These are phyloP conservation scores for Cavia porcellus DNA, from an alignment of 2,113 vertebrate genomes.

Conservation along the genomic window DNA sequence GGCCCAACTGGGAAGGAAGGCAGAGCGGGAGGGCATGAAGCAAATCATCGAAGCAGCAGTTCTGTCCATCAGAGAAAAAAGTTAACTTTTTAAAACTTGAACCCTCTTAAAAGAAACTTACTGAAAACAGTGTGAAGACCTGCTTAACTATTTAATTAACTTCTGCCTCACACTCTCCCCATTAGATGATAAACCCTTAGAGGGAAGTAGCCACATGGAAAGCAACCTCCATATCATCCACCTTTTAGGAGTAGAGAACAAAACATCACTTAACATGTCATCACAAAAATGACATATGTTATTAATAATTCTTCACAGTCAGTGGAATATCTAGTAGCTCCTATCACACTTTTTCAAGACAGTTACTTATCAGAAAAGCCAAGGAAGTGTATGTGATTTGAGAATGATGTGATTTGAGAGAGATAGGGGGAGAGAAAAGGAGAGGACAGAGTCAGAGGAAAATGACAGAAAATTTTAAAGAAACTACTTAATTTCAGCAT, in stretches of 20 bases:
- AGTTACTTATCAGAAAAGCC: not conserved
- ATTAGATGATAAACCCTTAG: not conserved
- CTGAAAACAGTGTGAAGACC: not conserved
- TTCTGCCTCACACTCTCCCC: not conserved
- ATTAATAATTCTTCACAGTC: not conserved
- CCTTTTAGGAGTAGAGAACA: not conserved
- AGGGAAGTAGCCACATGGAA: not conserved
- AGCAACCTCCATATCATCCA: not conserved
- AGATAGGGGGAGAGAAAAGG: too few relatives aligned
- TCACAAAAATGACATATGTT: not conserved
- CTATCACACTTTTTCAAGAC: conserved; percentile 3
- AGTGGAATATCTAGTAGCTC: not conserved
- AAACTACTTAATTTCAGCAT: conserved; percentile 1
- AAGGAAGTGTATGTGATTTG: not conserved
- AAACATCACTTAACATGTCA: not conserved
- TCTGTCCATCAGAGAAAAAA: not conserved
- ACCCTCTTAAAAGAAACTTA: not conserved
- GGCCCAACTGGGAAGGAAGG: not conserved
- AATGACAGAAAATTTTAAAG: not conserved
- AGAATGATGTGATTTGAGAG: not conserved
- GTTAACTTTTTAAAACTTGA: not conserved
- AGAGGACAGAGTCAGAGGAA: too few relatives aligned
- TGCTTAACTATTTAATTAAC: not conserved
- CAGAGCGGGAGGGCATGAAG: not conserved
- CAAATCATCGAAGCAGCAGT: not conserved